These are phyloP conservation scores for Megaceryle maxima DNA, from an alignment of 2,113 vertebrate genomes.

Conservation along the genomic window DNA sequence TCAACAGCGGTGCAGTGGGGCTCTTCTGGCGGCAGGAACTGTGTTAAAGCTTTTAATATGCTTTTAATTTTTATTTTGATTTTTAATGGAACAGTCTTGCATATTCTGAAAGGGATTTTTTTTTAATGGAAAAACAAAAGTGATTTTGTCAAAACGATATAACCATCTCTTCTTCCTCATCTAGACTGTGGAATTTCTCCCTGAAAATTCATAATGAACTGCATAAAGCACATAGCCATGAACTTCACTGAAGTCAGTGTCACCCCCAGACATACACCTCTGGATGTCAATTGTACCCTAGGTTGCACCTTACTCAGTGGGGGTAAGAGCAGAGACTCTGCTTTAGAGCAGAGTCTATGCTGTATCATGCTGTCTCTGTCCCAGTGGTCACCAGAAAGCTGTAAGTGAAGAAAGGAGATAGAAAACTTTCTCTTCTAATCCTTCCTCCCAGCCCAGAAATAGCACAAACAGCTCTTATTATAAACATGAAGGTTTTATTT, in stretches of 20 bases:
- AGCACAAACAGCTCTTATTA: not conserved
- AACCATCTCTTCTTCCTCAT: not conserved
- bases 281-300: not conserved
- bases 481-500: not conserved
- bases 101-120: not conserved
- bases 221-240: not conserved
- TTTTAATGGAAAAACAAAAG: not conserved
- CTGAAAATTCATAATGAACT: not conserved
- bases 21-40: conserved; percentile 27
- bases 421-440: not conserved
- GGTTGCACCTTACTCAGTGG: not conserved
- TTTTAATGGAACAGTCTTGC: not conserved
- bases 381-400: not conserved
- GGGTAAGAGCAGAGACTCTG: not conserved
- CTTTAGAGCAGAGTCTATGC: not conserved
- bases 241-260: not conserved
- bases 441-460: not conserved
- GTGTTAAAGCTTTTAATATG: not conserved
- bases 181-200: not conserved
- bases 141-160: not conserved
- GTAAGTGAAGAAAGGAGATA: not conserved
- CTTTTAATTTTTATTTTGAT: conserved; percentile 14
- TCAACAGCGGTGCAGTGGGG: conserved; percentile 18
- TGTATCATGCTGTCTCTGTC: not conserved
- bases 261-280: not conserved